A percentile compares a stretch with the other conserved stretches of the same genome.
phyloP scores from a whole-genome alignment of 2,797 vertebrate species.

The Anguilla pacifica region DNA sequence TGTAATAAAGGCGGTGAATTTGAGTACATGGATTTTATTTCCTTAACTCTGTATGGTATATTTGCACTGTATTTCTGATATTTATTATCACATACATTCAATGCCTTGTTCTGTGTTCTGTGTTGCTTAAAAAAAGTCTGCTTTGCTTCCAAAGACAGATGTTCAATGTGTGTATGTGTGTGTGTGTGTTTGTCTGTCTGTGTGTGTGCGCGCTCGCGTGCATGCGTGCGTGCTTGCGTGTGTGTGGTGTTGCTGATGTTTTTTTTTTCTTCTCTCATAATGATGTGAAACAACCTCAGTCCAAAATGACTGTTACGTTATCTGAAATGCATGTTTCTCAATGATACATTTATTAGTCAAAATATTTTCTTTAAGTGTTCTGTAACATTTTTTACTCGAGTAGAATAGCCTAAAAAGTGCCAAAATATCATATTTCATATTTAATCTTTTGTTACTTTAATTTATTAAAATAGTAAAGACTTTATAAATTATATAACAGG shows the following conservation, averaged over 20 bases:
- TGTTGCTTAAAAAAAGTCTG: slow-evolving; percentile 23
- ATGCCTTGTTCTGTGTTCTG: slow-evolving; percentile 39
- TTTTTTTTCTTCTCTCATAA: neutral
- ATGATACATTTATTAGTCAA: slow-evolving; percentile 38
- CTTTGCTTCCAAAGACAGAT: slow-evolving; percentile 15
- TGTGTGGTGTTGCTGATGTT: neutral
- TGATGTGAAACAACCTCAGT: neutral
- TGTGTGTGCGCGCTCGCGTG: neutral
- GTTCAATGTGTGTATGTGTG: neutral
- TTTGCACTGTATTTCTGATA: slow-evolving; percentile 22
- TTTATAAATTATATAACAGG: slow-evolving; percentile 55
- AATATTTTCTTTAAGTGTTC: neutral
- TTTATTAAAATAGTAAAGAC: slow-evolving; percentile 59
- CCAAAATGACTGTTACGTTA: slow-evolving; percentile 36
- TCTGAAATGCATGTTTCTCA: slow-evolving; percentile 30
- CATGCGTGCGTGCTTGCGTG: neutral
- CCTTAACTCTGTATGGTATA: neutral
- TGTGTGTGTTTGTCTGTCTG: neutral
- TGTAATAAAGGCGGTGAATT: neutral
- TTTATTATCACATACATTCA: slow-evolving; percentile 43
- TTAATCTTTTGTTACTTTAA: slow-evolving; percentile 42
- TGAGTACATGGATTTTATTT: neutral
- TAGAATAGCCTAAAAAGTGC: slow-evolving; percentile 56
- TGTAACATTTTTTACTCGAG: neutral
- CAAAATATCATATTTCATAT: slow-evolving; percentile 42